A percentile compares a stretch with the other conserved stretches of the same genome.
Evolutionary conservation across 2,797 vertebrate genomes (phyloP).

Genomic region (Acanthopagrus latus): DNA sequence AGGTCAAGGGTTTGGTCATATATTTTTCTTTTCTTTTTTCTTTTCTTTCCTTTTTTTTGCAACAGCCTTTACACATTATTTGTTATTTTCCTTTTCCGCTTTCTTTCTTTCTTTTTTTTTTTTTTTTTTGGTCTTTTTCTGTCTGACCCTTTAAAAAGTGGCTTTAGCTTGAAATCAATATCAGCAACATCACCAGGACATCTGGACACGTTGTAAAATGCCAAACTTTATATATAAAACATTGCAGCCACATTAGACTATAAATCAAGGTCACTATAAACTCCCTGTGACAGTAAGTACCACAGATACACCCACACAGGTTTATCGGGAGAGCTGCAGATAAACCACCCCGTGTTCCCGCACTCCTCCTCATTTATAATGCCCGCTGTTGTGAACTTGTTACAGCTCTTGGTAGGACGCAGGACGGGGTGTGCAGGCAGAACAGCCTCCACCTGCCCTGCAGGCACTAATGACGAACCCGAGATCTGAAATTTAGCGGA

Average conservation of each 20-base stretch:
- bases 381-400: slow-evolving; percentile 40
- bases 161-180: not conserved
- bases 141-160: slow-evolving; percentile 7
- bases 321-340: slow-evolving; percentile 17
- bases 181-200: not conserved
- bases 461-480: slow-evolving; percentile 52
- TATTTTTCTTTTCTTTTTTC: too few species aligned
- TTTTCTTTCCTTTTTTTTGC: too few species aligned
- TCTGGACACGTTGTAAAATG: not conserved
- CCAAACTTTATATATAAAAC: not conserved
- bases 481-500: slow-evolving; percentile 45
- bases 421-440: slow-evolving; percentile 29
- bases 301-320: not conserved
- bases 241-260: too few species aligned
- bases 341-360: not conserved
- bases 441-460: slow-evolving; percentile 55
- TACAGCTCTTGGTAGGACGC: slow-evolving; percentile 19
- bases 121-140: not conserved
- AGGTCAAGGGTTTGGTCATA: not conserved
- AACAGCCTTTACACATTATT: not conserved
- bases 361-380: not conserved
- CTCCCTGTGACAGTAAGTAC: too few species aligned
- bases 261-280: too few species aligned
- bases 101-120: not conserved
- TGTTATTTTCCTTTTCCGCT: not conserved